Conservation (phyloP, 2,113 vertebrate species). For the Crotalus horridus region DNA sequence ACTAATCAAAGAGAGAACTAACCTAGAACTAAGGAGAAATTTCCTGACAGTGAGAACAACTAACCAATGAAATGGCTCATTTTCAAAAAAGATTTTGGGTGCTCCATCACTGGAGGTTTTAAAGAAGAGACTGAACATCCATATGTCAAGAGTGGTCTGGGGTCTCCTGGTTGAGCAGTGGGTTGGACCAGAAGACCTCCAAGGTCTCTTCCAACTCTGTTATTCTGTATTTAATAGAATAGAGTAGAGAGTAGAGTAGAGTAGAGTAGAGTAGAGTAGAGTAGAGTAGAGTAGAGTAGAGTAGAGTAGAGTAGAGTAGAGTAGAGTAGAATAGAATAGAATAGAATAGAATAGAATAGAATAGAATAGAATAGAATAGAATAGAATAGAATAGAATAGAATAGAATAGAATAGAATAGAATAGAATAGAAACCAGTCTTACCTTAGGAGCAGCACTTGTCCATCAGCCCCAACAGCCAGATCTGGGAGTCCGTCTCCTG, state of each 20-base stretch:
- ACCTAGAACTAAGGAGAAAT: not conserved
- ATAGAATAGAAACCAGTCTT: not conserved
- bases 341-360: no score
- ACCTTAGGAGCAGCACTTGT: conserved; percentile 75
- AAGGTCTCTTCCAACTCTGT: not conserved
- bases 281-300: no score
- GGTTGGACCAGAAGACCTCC: not conserved
- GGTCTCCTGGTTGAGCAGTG: not conserved
- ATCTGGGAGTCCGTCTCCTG: conserved; percentile 72
- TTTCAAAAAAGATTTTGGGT: not conserved
- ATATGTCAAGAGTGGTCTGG: not conserved
- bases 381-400: no score
- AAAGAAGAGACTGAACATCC: not conserved
- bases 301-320: no score
- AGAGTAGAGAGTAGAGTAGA: not conserved
- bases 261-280: no score
- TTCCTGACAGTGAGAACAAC: not conserved
- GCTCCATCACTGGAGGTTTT: not conserved
- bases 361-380: no score
- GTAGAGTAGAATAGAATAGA: no score
- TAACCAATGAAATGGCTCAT: not conserved
- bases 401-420: not conserved
- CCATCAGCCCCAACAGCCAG: conserved; percentile 76
- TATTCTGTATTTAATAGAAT: not conserved
- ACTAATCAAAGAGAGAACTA: not conserved